Conservation (phyloP, 1,140 invertebrate genomes). For the Anthonomus grandis region DNA sequence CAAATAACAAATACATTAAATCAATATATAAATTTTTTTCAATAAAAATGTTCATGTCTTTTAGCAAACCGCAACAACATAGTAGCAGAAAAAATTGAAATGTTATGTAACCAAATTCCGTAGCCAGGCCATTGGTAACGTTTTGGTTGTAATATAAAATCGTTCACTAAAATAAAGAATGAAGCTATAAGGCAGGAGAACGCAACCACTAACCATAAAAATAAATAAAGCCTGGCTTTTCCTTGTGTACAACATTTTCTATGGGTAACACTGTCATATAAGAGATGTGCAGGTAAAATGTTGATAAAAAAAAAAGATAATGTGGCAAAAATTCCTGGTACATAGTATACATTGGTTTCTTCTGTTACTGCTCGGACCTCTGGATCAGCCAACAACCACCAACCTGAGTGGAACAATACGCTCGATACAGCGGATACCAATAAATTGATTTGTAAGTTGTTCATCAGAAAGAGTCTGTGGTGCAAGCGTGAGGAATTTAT, state of each 20-base stretch:
- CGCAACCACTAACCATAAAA: slow-evolving; percentile 27
- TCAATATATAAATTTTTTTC: slow-evolving; percentile 6
- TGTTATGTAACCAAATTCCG: slow-evolving; percentile 32
- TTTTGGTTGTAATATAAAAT: slow-evolving; percentile 25
- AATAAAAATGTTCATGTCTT: slow-evolving; percentile 25
- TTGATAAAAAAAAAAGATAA: slow-evolving; percentile 30
- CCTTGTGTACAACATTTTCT: slow-evolving; percentile 14
- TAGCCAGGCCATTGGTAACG: slow-evolving; percentile 30
- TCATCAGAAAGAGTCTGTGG: no score
- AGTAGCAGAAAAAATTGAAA: slow-evolving; percentile 28
- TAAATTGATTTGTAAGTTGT: slow-evolving; percentile 12
- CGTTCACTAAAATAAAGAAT: slow-evolving; percentile 30
- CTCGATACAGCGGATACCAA: slow-evolving; percentile 22
- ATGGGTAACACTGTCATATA: slow-evolving; percentile 20
- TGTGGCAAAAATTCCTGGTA: slow-evolving; percentile 29
- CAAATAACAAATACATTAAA: no score
- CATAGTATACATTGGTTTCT: slow-evolving; percentile 19
- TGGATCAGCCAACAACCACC: slow-evolving; percentile 36
- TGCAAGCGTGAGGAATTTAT: neutral
- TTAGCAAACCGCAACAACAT: slow-evolving; percentile 32
- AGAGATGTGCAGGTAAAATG: slow-evolving; percentile 21
- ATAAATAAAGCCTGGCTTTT: slow-evolving; percentile 22
- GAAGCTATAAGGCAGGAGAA: slow-evolving; percentile 32
- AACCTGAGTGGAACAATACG: slow-evolving; percentile 30
- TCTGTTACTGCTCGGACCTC: slow-evolving; percentile 12